Base-by-base conservation (phyloP, 2,797 vertebrate genomes). In the Orientallactaga sibirica region DNA sequence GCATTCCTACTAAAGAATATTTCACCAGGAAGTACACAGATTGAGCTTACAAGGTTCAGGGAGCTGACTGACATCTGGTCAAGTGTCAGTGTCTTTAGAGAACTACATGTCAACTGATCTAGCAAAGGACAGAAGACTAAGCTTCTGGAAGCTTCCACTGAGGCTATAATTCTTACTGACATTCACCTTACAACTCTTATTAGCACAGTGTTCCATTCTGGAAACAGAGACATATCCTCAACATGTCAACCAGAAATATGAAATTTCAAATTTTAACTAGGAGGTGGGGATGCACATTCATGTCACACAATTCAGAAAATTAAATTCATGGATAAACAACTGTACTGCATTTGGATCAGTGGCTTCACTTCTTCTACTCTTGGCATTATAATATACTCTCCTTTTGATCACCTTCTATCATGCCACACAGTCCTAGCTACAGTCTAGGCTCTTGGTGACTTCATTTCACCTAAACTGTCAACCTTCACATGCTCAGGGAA, bases 201-300 rank as follows among this genome's bases (percentile, higher is more conserved):
- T 25, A 61, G 37, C 33, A 81, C 41, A 8, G 41, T 55, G 70
- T 37, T 6, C 15, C 11, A 27, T 73, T 2, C 3, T 20, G n/a
- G 9, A 89, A 62, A 84, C 14, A 95, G 41, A 93, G 18, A 27
- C 10, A 75, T 15, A 61, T 37, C 16, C 55, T 87, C 9, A n/a
- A 58, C 1, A 62, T 14, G 86, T 90, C 71, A 64, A 37, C 75
- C 74, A 43, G 29, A 84, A 83, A 27, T 66, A 68, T 1, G 4
- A 76, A 95, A 68, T 68, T 62, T 61, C 62, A 70, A 10, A 73
- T 80, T 78, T 88, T 77, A 82, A 64, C 55, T 74, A 15, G 1
- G 27, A 93, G 7, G 4, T 62, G 5, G 66, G 3, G 4, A 58
- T 87, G 9, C 29, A 2, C 3, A 5, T 78, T 95, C 8, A 19